A percentile compares a stretch with the other conserved stretches of the same genome.
These are phyloP conservation scores for Elgaria multicarinata DNA, from an alignment of 2,113 vertebrate genomes.

Conservation along the genomic window DNA sequence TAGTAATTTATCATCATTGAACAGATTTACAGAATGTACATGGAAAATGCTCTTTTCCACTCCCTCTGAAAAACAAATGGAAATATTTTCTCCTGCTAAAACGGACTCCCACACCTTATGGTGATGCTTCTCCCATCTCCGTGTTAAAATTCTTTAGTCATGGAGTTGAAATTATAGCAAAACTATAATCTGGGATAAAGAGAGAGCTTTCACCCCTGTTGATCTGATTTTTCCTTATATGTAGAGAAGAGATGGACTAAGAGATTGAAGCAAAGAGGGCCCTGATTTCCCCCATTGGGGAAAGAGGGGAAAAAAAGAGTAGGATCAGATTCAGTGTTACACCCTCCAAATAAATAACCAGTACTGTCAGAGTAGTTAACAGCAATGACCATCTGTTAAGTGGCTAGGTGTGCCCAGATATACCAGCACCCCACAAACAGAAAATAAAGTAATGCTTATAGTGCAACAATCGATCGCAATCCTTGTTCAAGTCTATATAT, in stretches of 20 bases:
- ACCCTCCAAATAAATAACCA: not conserved
- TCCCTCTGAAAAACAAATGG: conserved; percentile 44
- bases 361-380: not conserved
- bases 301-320: not conserved
- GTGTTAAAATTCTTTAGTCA: conserved; percentile 1
- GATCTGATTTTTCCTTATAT: not conserved
- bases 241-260: not conserved
- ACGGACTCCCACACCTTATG: conserved; percentile 8
- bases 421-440: not conserved
- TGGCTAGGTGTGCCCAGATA: not conserved
- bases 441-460: not conserved
- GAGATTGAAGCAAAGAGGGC: not conserved
- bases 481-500: not conserved
- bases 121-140: conserved; percentile 17
- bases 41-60: conserved; percentile 14
- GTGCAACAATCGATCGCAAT: not conserved
- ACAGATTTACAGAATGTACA: conserved; percentile 55
- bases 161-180: not conserved
- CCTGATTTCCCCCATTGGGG: not conserved
- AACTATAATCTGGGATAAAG: not conserved
- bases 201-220: not conserved
- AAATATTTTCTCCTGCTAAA: conserved; percentile 45
- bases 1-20: conserved; percentile 58
- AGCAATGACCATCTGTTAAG: not conserved
- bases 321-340: not conserved